Evolutionary conservation across 2,888 invertebrate genomes (phyloP).

Genomic region (Dysmachus trigonus): DNA sequence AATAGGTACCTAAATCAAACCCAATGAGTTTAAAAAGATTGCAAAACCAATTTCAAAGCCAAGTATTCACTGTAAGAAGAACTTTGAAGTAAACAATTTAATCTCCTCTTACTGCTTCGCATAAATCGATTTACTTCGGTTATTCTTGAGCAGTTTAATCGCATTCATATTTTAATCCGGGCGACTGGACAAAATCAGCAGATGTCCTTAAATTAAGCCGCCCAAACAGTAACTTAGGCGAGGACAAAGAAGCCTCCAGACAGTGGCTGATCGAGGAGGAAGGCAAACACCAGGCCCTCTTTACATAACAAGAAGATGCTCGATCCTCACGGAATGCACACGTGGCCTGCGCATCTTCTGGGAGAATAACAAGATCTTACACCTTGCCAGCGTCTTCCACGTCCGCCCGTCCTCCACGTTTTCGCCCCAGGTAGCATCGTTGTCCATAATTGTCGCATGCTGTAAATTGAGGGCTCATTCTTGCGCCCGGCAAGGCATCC

Average conservation of each 20-base stretch:
- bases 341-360: conserved; percentile 14
- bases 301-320: conserved; percentile 27
- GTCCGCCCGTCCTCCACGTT: not conserved
- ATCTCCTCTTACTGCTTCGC: not conserved
- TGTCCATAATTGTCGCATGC: conserved; percentile 36
- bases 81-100: not conserved
- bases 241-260: not conserved
- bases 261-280: conserved; percentile 20
- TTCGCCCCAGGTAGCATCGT: not conserved
- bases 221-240: not conserved
- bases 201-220: conserved; percentile 34
- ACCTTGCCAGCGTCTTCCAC: conserved; percentile 3
- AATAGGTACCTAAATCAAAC: too few relatives aligned
- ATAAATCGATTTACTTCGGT: not conserved
- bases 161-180: conserved; percentile 21
- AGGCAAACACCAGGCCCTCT: conserved; percentile 33
- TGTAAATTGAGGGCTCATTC: conserved; percentile 37
- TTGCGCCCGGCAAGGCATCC: conserved; percentile 30
- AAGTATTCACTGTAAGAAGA: not conserved
- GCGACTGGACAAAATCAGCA: conserved; percentile 3
- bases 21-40: too few relatives aligned
- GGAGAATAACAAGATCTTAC: conserved; percentile 30
- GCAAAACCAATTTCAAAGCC: not conserved
- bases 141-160: not conserved
- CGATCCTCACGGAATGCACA: conserved; percentile 23